These are phyloP conservation scores for Diprion similis DNA, from an alignment of 1,140 invertebrate species.

Conservation along the genomic window DNA sequence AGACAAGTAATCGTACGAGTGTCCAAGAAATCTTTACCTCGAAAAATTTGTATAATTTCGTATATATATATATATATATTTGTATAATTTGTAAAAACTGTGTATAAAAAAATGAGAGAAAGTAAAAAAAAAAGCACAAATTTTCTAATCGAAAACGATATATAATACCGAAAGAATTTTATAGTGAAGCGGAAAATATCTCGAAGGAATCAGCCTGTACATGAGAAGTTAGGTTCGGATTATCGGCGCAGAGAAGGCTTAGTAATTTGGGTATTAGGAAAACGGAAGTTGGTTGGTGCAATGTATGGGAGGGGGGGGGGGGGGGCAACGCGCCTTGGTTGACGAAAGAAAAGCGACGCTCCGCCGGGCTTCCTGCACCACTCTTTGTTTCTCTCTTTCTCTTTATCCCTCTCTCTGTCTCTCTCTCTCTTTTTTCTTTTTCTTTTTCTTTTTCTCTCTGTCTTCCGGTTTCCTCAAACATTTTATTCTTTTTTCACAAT, in stretches of 20 bases:
- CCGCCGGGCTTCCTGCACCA: slow-evolving; percentile 44
- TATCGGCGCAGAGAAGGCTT: neutral
- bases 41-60: too few species aligned
- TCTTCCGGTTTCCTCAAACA: neutral
- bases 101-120: too few species aligned
- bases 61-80: too few species aligned
- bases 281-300: slow-evolving; percentile 34
- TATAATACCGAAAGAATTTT: too few species aligned
- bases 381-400: slow-evolving; percentile 5
- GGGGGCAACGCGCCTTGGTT: slow-evolving; percentile 51
- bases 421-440: neutral
- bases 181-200: too few species aligned
- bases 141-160: too few species aligned
- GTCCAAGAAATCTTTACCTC: too few species aligned
- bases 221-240: neutral
- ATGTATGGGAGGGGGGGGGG: slow-evolving; percentile 17
- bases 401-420: too few species aligned
- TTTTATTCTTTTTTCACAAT: neutral
- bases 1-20: too few species aligned
- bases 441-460: neutral
- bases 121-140: too few species aligned
- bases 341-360: slow-evolving; percentile 62
- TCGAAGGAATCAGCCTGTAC: too few species aligned
- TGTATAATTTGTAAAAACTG: too few species aligned
- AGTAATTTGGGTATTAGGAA: slow-evolving; percentile 20